These are phyloP conservation scores for Himalopsyche kuldschensis DNA, from an alignment of 2,888 invertebrate species.

Conservation along the genomic window DNA sequence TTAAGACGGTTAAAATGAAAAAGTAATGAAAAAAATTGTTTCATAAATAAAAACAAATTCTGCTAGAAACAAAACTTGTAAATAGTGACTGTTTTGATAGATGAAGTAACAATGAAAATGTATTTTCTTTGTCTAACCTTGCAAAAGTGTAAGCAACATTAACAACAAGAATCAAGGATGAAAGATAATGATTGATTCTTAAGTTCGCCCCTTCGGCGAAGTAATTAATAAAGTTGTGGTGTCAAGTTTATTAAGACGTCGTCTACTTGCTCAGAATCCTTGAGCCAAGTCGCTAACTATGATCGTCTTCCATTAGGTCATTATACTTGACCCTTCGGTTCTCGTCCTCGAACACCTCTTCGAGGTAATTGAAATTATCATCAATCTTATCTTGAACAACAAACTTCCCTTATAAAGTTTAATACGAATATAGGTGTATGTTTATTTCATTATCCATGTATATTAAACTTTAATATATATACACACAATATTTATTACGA, in stretches of 20 bases:
- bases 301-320: constrained; percentile 25
- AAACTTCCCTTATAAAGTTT: constrained; percentile 23
- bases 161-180: constrained; percentile 5
- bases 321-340: constrained; percentile 29
- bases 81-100: no score
- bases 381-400: constrained; percentile 35
- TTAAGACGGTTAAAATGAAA: no score
- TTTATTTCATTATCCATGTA: background rate
- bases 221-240: constrained; percentile 35
- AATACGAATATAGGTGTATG: background rate
- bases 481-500: background rate
- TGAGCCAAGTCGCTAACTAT: constrained; percentile 20
- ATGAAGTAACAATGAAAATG: no score
- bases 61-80: no score
- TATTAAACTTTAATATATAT: background rate
- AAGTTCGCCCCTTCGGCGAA: constrained; percentile 21
- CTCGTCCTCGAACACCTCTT: constrained; percentile 20
- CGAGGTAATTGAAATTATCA: constrained; percentile 38
- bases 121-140: no score
- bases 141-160: constrained; percentile 10
- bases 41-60: no score
- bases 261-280: constrained; percentile 12
- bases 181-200: constrained; percentile 30
- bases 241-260: constrained; percentile 21
- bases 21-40: no score